Base-by-base conservation (phyloP, 2,113 vertebrate species). In the Mus spicilegus region DNA sequence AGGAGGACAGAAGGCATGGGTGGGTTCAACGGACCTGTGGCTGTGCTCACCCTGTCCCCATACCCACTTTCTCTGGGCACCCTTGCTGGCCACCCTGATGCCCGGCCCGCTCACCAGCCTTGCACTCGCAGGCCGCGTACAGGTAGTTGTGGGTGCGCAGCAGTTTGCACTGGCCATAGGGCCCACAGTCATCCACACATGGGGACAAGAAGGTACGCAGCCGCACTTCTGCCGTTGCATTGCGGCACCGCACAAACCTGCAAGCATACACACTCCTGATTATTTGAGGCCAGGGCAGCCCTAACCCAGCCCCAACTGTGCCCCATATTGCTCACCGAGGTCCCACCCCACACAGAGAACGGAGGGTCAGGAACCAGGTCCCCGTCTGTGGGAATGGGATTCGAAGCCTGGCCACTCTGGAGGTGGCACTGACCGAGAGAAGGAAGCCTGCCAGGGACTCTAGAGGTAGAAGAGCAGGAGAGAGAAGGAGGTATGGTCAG, bases 71-170 rank as follows among this genome's bases (percentile, higher is more conserved):
- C 56, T 16, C 39, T 2, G 9, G 12, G 49, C 24, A 7, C 81
- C 49, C 14, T 80, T 51, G 84, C 63, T 22, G 5, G 30, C 63
- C 0, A 10, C n/a, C 58, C 77, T 10, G 72, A 11, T 7, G 46
- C 70, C 70, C 93, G 30, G 77, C 46, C 67, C 0, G 54, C 98
- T 99, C 97, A 99, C 99, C 99, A 96, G 99, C 99, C 99, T 99
- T 99, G 99, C 99, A 99, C 98, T 99, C 99, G 97, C 99, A 99
- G 70, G 99, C 99, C 0, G 99, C 99, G 0, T 99, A 99, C 96
- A 99, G 98, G 97, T 99, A 99, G 98, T 99, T 99, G 98, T 99
- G 99, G 91, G 99, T 99, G 96, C 99, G 99, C 93, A 99, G 98
- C 26, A 99, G 99, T 97, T 99, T 99, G 99, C 99, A 99, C 98